A percentile compares a stretch with the other conserved stretches of the same genome.
These are phyloP conservation scores for Dissostichus mawsoni DNA, from an alignment of 2,113 vertebrate species.

Conservation along the genomic window DNA sequence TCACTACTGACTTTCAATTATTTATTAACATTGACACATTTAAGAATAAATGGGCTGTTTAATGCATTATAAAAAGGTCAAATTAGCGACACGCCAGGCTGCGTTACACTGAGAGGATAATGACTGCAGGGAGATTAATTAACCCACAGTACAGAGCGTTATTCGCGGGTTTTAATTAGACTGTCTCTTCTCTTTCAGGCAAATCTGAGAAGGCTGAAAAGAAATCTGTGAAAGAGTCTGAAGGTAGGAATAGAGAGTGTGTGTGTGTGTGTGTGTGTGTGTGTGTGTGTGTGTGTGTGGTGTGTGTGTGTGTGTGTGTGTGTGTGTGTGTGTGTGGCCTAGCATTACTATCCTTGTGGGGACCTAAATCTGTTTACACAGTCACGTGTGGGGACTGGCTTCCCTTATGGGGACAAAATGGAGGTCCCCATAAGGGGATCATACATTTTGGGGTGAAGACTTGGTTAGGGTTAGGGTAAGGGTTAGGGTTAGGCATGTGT, in stretches of 20 bases:
- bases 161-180: constrained; percentile 23
- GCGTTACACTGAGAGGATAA: constrained; percentile 30
- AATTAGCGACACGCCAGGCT: constrained; percentile 52
- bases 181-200: constrained; percentile 50
- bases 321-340: neutral
- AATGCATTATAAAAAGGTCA: constrained; percentile 29
- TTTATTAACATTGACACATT: neutral
- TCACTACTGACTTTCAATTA: too few relatives aligned
- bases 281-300: neutral
- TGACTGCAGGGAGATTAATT: constrained; percentile 23
- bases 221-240: constrained; percentile 57
- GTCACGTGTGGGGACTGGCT: too few relatives aligned
- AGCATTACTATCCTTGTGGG: neutral
- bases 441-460: too few relatives aligned
- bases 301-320: too few relatives aligned
- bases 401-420: too few relatives aligned
- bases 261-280: too few relatives aligned
- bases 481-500: too few relatives aligned
- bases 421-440: too few relatives aligned
- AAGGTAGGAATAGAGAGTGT: constrained; percentile 47
- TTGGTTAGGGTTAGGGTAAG: too few relatives aligned
- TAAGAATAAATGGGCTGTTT: constrained; percentile 24
- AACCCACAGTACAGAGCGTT: constrained; percentile 7
- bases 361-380: too few relatives aligned
- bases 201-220: constrained; percentile 55